Percentiles rank a stretch among this genome's conserved stretches.
Evolutionary conservation across 2,888 invertebrate genomes (phyloP).

Genomic region (Choristoneura rosaceana): DNA sequence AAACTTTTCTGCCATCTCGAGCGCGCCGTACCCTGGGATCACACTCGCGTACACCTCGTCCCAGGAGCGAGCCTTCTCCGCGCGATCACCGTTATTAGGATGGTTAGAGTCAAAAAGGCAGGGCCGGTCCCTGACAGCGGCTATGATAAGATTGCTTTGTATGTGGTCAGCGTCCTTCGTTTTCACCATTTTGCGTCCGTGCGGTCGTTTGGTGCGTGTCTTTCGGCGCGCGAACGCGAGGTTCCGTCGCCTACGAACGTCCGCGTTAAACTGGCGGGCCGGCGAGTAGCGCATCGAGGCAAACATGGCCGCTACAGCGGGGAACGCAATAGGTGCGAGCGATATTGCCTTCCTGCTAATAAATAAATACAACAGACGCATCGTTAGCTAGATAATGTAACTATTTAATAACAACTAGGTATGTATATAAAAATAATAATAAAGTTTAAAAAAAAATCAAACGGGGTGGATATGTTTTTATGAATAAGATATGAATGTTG

Average conservation of each 20-base stretch:
- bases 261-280: constrained; percentile 80
- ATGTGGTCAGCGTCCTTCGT: constrained; percentile 75
- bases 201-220: constrained; percentile 44
- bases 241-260: constrained; percentile 69
- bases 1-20: constrained; percentile 72
- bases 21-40: constrained; percentile 75
- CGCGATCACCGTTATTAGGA: constrained; percentile 74
- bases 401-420: no score
- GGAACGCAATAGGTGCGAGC: constrained; percentile 74
- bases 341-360: constrained; percentile 74
- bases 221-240: constrained; percentile 54
- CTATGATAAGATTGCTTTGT: constrained; percentile 73
- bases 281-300: constrained; percentile 58
- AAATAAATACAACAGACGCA: constrained; percentile 76
- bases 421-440: neutral
- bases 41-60: constrained; percentile 78
- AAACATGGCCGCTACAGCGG: constrained; percentile 73
- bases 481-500: no score
- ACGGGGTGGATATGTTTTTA: neutral
- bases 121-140: constrained; percentile 75
- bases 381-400: constrained; percentile 34
- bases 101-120: constrained; percentile 78
- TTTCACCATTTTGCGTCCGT: constrained; percentile 64
- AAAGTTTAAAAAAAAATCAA: neutral
- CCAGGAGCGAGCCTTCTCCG: constrained; percentile 79